A percentile compares a stretch with the other conserved stretches of the same genome.
phyloP scores from a whole-genome alignment of 2,797 vertebrate genomes.

The Sylvilagus floridanus region DNA sequence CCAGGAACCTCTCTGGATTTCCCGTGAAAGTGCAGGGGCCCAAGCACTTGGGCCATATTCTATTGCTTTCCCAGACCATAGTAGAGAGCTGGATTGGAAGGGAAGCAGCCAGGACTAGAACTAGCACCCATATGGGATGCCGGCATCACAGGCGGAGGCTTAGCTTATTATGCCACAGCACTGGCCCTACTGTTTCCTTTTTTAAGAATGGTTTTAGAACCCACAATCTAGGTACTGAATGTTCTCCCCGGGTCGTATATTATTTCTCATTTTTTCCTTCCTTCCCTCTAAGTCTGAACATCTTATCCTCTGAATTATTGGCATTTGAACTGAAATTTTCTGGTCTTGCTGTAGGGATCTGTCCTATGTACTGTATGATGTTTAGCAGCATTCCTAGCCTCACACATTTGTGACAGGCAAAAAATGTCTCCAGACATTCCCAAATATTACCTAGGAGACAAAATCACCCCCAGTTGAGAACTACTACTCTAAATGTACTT shows the following conservation, averaged over 20 bases:
- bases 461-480: neutral
- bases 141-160: too few relatives aligned
- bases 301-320: neutral
- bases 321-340: neutral
- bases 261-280: neutral
- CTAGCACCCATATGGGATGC: too few relatives aligned
- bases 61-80: too few relatives aligned
- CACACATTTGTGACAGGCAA: neutral
- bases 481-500: neutral
- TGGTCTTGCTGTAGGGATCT: neutral
- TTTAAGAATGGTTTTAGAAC: neutral
- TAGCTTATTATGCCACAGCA: too few relatives aligned
- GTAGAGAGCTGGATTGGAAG: too few relatives aligned
- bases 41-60: too few relatives aligned
- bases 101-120: too few relatives aligned
- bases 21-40: too few relatives aligned
- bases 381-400: neutral
- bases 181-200: neutral
- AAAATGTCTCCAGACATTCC: constrained; percentile 2
- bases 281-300: neutral
- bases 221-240: neutral
- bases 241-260: neutral
- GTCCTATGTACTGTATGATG: neutral
- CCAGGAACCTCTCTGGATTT: too few relatives aligned
- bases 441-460: neutral